Conservation (phyloP, 2,113 vertebrate genomes). For the Rhegmatorhina hoffmannsi region DNA sequence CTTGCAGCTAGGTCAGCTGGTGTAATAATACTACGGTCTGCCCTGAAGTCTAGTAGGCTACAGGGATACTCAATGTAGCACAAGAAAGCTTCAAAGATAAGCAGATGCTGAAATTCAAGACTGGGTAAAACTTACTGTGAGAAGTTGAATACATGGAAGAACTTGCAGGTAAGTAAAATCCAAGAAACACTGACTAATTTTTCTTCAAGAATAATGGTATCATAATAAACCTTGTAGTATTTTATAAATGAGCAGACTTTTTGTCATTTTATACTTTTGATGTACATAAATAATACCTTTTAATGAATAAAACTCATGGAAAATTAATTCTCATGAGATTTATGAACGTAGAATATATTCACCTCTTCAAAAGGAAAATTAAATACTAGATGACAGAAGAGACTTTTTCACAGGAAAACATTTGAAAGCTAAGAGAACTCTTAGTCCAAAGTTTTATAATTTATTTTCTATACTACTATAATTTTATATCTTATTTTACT, state of each 20-base stretch:
- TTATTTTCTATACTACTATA: not conserved
- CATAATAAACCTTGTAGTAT: not conserved
- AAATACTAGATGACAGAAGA: not conserved
- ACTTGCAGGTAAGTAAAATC: not conserved
- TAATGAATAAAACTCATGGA: not conserved
- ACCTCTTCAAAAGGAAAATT: not conserved
- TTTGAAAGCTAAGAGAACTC: not conserved
- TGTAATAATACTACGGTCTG: not conserved
- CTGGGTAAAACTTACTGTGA: not conserved
- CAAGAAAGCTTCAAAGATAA: not conserved
- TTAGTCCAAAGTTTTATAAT: not conserved
- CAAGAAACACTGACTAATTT: not conserved
- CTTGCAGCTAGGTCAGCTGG: not conserved
- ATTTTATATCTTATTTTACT: not conserved
- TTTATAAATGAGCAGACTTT: not conserved
- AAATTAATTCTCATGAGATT: not conserved
- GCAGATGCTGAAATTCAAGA: not conserved
- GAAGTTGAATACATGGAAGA: not conserved
- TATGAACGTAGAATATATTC: not conserved
- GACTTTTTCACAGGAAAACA: not conserved
- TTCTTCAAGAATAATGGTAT: not conserved
- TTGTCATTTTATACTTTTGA: not conserved
- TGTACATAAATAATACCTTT: not conserved
- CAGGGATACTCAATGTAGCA: rapidly evolving
- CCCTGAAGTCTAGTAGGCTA: not conserved